Base-by-base conservation (phyloP, 1,140 invertebrate species). In the Calosoma granatense region DNA sequence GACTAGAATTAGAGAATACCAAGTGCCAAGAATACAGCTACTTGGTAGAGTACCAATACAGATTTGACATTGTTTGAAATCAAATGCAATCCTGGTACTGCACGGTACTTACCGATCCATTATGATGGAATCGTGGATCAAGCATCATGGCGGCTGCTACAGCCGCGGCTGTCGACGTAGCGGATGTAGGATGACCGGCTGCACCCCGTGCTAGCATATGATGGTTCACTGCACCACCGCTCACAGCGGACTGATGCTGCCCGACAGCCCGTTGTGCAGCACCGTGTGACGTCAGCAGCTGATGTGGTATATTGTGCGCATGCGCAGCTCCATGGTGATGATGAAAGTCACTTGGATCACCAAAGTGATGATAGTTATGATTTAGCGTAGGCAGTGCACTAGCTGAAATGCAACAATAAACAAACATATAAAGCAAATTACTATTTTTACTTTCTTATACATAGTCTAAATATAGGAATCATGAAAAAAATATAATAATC, bases 81-180 rank as follows among this genome's bases (percentile, higher is more conserved):
- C n/a, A n/a, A n/a, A n/a, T n/a, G n/a, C n/a, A 36, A 36, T 36
- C 26, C 6, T 6, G 6, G n/a, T 36, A 36, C 6, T 36, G 26
- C 26, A 36, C 6, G n/a, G 6, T 36, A 63, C 64, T 67, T 61
- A 69, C 68, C 20, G 66, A 58, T 36, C 43, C 22, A 55, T 70
- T 70, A 57, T 72, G 70, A 63, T 72, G 70, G 59, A 72, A 72
- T 43, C 70, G 52, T 19, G 70, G 70, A 67, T 72, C 70, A 12
- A 72, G 57, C 70, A 72, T 72, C 70, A 72, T 72, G 4, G 70
- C 70, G 2, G 70, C 69, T 21, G 69, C 69, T 6, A 71, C 70
- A 52, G 70, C 70, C 11, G 70, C 68, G 9, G 70, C 69, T 15
- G 69, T 70, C 2, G 70, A 70, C 11, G 70, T 70, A 12, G 69